Evolutionary conservation across 2,797 vertebrate species (phyloP).

Genomic region (Synanceia verrucosa): DNA sequence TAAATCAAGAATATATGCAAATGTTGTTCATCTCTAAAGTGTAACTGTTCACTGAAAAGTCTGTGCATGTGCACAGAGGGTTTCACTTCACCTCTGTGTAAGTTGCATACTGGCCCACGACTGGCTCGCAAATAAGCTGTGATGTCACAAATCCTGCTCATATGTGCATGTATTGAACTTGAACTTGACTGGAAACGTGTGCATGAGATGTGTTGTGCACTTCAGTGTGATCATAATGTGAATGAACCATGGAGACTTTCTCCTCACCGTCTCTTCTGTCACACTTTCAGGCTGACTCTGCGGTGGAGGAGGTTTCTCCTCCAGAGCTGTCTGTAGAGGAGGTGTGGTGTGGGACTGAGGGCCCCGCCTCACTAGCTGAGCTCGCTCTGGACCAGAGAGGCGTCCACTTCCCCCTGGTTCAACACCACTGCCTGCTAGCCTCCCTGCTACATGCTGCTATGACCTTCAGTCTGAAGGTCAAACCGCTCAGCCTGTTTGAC

Average conservation of each 20-base stretch:
- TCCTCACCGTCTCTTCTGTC: background rate
- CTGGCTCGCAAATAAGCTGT: background rate
- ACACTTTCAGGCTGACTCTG: slow-evolving; percentile 88
- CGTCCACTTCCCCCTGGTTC: slow-evolving; percentile 93
- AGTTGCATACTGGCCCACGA: background rate
- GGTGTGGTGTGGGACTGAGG: slow-evolving; percentile 88
- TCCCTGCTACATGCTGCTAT: slow-evolving; percentile 87
- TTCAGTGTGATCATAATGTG: background rate
- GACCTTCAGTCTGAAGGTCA: slow-evolving; percentile 90
- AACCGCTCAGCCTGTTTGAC: slow-evolving; percentile 94
- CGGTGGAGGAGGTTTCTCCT: slow-evolving; percentile 85
- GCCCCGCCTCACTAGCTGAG: slow-evolving; percentile 92
- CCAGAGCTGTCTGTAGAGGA: slow-evolving; percentile 91
- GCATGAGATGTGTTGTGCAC: slow-evolving; percentile 5
- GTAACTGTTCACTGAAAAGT: background rate
- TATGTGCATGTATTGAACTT: too few species aligned
- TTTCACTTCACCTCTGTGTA: background rate
- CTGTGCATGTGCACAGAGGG: background rate
- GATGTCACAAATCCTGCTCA: background rate
- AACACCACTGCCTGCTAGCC: slow-evolving; percentile 93
- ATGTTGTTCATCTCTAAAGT: background rate
- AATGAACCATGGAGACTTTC: background rate
- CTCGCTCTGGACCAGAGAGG: slow-evolving; percentile 93
- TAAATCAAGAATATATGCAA: background rate
- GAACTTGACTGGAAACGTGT: background rate